Conservation (phyloP, 2,113 vertebrate genomes). For the Cranoglanis bouderius region DNA sequence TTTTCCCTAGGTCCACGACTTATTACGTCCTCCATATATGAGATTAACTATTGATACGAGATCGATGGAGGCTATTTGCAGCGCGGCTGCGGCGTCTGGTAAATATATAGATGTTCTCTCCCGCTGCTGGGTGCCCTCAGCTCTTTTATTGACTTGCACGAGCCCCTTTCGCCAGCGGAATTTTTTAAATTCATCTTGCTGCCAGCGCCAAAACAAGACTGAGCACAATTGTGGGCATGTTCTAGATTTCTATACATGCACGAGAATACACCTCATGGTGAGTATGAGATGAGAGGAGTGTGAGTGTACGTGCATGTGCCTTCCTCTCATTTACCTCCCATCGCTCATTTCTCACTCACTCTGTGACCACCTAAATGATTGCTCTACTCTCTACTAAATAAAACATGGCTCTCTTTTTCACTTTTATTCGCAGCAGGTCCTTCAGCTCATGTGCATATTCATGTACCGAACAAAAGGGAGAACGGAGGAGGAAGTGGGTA, state of each 20-base stretch:
- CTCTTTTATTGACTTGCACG: slow-evolving; percentile 62
- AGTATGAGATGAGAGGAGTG: neutral
- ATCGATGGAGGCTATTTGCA: slow-evolving; percentile 64
- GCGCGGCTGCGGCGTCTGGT: slow-evolving; percentile 20
- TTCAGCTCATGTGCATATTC: slow-evolving; percentile 59
- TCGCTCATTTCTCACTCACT: slow-evolving; percentile 50
- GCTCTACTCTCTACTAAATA: slow-evolving; percentile 63
- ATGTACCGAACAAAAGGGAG: slow-evolving; percentile 40
- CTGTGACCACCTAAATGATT: slow-evolving; percentile 58
- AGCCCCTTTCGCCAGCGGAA: slow-evolving; percentile 47
- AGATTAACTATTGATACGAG: slow-evolving; percentile 51
- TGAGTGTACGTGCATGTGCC: neutral
- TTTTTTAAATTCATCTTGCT: slow-evolving; percentile 62
- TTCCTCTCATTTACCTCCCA: neutral
- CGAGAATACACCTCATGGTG: neutral
- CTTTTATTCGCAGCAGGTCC: slow-evolving; percentile 54
- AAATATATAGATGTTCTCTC: slow-evolving; percentile 45
- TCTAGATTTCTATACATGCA: neutral
- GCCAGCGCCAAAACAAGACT: slow-evolving; percentile 39
- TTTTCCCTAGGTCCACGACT: slow-evolving; percentile 32
- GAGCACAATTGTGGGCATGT: neutral
- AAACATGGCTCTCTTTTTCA: slow-evolving; percentile 62
- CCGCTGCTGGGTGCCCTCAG: slow-evolving; percentile 9
- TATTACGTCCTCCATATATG: slow-evolving; percentile 48
- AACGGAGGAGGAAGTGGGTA: slow-evolving; percentile 42